These are phyloP conservation scores for Calliopum simillimum DNA, from an alignment of 2,888 invertebrate genomes.

Conservation along the genomic window DNA sequence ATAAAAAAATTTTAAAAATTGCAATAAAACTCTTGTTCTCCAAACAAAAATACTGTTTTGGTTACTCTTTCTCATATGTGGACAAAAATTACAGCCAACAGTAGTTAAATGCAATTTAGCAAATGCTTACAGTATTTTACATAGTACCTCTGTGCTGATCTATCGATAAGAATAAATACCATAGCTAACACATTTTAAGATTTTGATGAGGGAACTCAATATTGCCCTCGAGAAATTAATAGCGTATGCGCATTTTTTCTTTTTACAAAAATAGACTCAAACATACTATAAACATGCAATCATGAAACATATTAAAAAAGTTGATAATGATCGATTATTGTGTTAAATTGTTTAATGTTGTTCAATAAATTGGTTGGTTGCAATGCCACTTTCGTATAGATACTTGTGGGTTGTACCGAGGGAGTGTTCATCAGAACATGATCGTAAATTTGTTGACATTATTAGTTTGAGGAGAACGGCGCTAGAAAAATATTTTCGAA, in stretches of 20 bases:
- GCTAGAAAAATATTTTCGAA: background rate
- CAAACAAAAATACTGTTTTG: no score
- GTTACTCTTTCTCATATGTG: no score
- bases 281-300: background rate
- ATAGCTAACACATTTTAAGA: no score
- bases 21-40: no score
- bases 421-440: conserved; percentile 20
- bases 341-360: conserved; percentile 51
- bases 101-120: no score
- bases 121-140: no score
- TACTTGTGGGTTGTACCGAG: conserved; percentile 6
- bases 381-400: no score
- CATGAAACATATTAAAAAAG: background rate
- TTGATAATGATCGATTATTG: conserved; percentile 43
- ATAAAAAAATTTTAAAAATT: no score
- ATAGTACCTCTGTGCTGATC: no score
- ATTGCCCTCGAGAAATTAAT: conserved; percentile 15
- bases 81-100: no score
- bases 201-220: background rate
- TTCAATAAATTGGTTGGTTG: conserved; percentile 13
- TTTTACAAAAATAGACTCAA: conserved; percentile 34
- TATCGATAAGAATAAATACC: no score
- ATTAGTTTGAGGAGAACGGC: background rate
- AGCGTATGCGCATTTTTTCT: conserved; percentile 46
- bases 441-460: conserved; percentile 5